phyloP scores from a whole-genome alignment of 2,888 invertebrate genomes.

The Achlya flavicornis region DNA sequence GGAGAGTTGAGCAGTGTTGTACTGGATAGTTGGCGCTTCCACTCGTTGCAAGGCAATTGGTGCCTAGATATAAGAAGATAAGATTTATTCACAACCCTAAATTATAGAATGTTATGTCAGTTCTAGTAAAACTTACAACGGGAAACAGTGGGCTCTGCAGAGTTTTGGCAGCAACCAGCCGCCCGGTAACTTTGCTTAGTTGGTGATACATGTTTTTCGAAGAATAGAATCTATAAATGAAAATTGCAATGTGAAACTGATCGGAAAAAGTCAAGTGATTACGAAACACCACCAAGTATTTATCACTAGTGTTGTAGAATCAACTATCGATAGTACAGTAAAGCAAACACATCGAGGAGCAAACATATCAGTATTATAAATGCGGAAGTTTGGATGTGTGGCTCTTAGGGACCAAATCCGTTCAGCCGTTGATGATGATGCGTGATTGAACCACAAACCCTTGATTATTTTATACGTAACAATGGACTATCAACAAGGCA shows the following conservation, averaged over 20 bases:
- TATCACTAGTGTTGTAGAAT: no score
- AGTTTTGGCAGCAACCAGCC: constrained; percentile 67
- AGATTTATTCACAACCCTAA: constrained; percentile 16
- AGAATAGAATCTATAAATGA: not conserved
- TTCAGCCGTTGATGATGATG: no score
- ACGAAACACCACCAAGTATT: constrained; percentile 63
- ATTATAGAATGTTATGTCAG: constrained; percentile 9
- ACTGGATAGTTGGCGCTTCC: constrained; percentile 68
- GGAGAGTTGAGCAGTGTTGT: constrained; percentile 69
- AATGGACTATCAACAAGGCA: no score
- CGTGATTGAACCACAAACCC: no score
- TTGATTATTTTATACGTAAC: no score
- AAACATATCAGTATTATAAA: no score
- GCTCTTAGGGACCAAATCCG: no score
- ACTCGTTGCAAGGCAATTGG: constrained; percentile 76
- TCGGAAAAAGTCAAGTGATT: constrained; percentile 55
- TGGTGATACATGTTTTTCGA: constrained; percentile 74
- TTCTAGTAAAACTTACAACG: constrained; percentile 60
- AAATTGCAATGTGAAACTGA: constrained; percentile 10
- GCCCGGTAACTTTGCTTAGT: constrained; percentile 71
- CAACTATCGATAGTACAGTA: not conserved
- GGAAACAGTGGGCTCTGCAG: constrained; percentile 76
- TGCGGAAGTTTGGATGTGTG: no score
- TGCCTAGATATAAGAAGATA: constrained; percentile 48
- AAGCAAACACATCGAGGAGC: no score